Conservation (phyloP, 2,113 vertebrate genomes). For the Seriola dumerili region DNA sequence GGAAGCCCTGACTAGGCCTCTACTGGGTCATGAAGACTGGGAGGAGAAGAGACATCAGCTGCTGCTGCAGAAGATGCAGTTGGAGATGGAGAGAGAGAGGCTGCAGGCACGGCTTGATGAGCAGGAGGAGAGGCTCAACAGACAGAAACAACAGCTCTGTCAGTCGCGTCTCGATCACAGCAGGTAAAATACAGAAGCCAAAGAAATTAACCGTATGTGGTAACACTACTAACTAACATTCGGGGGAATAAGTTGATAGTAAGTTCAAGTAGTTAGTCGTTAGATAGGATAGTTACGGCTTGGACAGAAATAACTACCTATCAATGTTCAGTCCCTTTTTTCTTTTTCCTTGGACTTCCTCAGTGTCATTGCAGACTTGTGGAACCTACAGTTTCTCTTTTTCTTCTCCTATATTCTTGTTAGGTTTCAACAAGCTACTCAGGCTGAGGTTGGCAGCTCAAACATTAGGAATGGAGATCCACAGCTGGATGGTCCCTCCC, state of each 20-base stretch:
- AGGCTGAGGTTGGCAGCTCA: slow-evolving; percentile 55
- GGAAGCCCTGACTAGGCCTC: slow-evolving; percentile 54
- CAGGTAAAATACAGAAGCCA: slow-evolving; percentile 77
- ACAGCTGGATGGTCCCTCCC: slow-evolving; percentile 16
- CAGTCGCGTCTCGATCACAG: slow-evolving; percentile 86
- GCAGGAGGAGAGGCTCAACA: slow-evolving; percentile 90
- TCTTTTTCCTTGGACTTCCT: neutral
- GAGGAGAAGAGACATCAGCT: slow-evolving; percentile 90
- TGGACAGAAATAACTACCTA: neutral
- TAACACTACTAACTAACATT: neutral
- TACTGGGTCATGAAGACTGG: slow-evolving; percentile 81
- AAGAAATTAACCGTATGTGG: neutral
- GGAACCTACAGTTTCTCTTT: neutral
- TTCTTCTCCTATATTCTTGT: slow-evolving; percentile 11
- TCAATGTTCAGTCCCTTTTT: neutral
- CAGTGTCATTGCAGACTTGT: slow-evolving; percentile 1
- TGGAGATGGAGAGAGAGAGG: slow-evolving; percentile 92
- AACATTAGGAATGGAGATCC: slow-evolving; percentile 33
- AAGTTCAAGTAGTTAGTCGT: neutral
- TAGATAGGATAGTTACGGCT: neutral
- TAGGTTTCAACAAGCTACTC: slow-evolving; percentile 68
- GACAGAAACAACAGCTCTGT: slow-evolving; percentile 89
- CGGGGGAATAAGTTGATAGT: neutral
- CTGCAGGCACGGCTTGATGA: slow-evolving; percentile 90
- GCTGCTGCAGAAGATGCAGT: slow-evolving; percentile 93